These are phyloP conservation scores for Platynereis dumerilii DNA, from an alignment of 2,888 invertebrate genomes.

Conservation along the genomic window DNA sequence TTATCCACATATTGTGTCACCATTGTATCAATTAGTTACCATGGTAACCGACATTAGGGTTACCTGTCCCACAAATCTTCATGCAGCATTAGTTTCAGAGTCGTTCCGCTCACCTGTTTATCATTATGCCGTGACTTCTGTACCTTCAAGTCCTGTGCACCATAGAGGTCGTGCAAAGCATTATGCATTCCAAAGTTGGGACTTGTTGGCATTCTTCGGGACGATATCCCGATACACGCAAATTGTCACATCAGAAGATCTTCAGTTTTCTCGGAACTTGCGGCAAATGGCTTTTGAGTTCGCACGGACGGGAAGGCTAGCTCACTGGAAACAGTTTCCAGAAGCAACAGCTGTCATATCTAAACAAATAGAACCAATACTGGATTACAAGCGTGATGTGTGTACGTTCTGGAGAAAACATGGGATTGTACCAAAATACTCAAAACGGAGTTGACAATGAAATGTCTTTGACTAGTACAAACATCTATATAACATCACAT, in stretches of 20 bases:
- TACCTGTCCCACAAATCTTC: conserved; percentile 46
- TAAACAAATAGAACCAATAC: conserved; percentile 1
- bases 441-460: no score
- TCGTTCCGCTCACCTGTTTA: conserved; percentile 26
- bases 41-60: conserved; percentile 53
- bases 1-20: conserved; percentile 29
- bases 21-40: conserved; percentile 48
- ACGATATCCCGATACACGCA: conserved; percentile 10
- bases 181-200: conserved; percentile 31
- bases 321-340: conserved; percentile 16
- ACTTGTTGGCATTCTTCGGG: conserved; percentile 30
- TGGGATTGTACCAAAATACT: no score
- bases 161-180: conserved; percentile 13
- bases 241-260: conserved; percentile 2
- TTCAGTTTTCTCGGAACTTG: conserved; percentile 8
- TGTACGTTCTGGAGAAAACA: no score
- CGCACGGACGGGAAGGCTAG: conserved; percentile 1
- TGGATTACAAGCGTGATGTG: no score
- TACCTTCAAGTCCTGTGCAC: neutral
- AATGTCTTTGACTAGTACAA: no score
- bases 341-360: conserved; percentile 15
- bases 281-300: conserved; percentile 11
- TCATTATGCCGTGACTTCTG: conserved; percentile 24
- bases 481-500: no score
- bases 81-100: conserved; percentile 16